Base-by-base conservation (phyloP, 2,888 invertebrate species). In the Caenorhabditis panamensis region DNA sequence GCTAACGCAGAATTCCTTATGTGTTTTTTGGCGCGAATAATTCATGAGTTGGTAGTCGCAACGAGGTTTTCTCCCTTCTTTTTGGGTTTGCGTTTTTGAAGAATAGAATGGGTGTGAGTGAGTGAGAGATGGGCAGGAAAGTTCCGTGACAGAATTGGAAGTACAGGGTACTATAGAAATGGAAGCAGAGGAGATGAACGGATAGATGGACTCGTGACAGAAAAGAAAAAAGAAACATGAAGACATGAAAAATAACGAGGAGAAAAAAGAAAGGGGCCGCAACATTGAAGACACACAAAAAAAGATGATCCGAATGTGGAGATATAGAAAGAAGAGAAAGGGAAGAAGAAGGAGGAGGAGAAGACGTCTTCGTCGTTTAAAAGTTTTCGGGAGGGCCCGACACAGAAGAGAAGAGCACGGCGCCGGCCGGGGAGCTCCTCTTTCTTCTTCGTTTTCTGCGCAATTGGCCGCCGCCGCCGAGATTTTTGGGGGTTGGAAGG, bases 21-120 rank as follows among this genome's bases (percentile, higher is more conserved):
- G 54, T 51, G 58, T 61, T 69, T 61, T 59, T 20, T 49, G 51
- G 24, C 11, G 37, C 16, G 31, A 61, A 69, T 69, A 61, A 69
- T 69, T 69, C 20, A 69, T 69, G 69, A 59, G 36, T 59, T 58
- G 56, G 51, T n/a, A 37, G 69, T 47, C 47, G 47, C 47, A 47
- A 47, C n/a, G 24, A 54, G 44, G 54, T 66, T 66, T 37, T 62
- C 24, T 37, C 22, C n/a, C 37, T 56, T 37, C 9, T 49, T 58
- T 44, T 31, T 18, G 44, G 26, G 31, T 8, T 18, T 36, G 59
- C 58, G 67, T 58, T 26, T 22, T 54, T 49, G 36, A 36, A 36
- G 5, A 44, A 13, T 8, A 13, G 18, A 26, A 69, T 4, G 36
- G 13, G 36, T 41, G 6, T 31, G 31, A 6, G 31, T 6, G 31